Percentiles rank a stretch among this genome's conserved stretches.
These are phyloP conservation scores for Drosophila repletoides DNA, from an alignment of 1,140 invertebrate genomes.

Conservation along the genomic window DNA sequence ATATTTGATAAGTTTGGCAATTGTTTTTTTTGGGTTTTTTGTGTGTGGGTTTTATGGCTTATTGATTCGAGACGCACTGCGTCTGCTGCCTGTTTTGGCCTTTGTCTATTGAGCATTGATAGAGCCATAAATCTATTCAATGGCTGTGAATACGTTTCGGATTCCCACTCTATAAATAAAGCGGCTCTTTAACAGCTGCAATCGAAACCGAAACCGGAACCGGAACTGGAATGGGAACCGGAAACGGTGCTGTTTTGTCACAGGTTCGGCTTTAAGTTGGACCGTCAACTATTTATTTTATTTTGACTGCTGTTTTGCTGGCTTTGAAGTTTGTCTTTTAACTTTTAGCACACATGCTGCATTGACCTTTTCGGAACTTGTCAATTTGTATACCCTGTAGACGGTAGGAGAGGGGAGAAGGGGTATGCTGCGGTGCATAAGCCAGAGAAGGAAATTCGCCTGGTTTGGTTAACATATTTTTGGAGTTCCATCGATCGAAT, in stretches of 20 bases:
- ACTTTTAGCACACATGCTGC: slow-evolving; percentile 27
- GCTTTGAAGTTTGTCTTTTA: slow-evolving; percentile 16
- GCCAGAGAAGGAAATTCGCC: no score
- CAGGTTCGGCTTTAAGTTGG: slow-evolving; percentile 12
- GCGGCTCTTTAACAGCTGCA: slow-evolving; percentile 23
- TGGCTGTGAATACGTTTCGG: slow-evolving; percentile 33
- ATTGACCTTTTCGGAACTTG: slow-evolving; percentile 25
- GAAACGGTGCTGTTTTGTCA: no score
- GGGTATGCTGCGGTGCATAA: no score
- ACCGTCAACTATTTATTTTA: not conserved
- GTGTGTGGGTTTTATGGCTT: slow-evolving; percentile 57
- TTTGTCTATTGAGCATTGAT: slow-evolving; percentile 19
- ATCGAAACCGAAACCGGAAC: not conserved
- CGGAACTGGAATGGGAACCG: no score
- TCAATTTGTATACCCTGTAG: slow-evolving; percentile 18
- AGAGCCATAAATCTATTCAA: slow-evolving; percentile 59
- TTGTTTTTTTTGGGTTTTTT: slow-evolving; percentile 12
- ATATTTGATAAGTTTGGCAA: slow-evolving; percentile 66
- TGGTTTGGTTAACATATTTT: no score
- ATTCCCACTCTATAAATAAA: slow-evolving; percentile 32
- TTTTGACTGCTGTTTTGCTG: not conserved
- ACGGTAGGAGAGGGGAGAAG: not conserved
- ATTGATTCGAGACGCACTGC: slow-evolving; percentile 65
- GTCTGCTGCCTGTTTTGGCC: slow-evolving; percentile 40
- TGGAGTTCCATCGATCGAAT: no score